Percentiles rank a stretch among this genome's conserved stretches.
Conservation (phyloP, 2,888 invertebrate species). For the Campoplex nolae region DNA sequence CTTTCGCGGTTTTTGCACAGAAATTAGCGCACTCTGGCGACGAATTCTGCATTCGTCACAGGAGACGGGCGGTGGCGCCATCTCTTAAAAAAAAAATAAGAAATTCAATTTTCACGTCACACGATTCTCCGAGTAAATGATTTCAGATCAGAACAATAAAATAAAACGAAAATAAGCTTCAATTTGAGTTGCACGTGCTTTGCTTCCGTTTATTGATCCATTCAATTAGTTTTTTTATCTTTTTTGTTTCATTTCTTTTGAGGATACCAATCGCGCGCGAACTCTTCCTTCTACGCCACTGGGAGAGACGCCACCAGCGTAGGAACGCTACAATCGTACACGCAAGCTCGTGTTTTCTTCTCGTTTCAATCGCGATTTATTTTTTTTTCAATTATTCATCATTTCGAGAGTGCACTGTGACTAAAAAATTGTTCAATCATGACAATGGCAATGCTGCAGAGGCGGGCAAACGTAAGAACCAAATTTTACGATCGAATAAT, state of each 20-base stretch:
- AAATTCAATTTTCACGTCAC: neutral
- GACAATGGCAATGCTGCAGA: slow-evolving; percentile 90
- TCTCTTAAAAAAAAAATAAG: neutral
- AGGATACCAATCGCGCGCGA: neutral
- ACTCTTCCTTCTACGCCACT: neutral
- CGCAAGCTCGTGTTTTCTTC: neutral
- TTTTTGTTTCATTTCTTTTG: neutral
- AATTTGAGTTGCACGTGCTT: neutral
- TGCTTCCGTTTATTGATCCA: neutral
- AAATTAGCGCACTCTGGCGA: too few species aligned
- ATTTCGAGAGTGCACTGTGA: neutral
- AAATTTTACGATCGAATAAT: slow-evolving; percentile 21
- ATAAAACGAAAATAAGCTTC: neutral
- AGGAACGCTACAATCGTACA: neutral
- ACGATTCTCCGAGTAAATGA: neutral
- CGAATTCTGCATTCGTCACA: too few species aligned
- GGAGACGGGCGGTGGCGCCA: neutral
- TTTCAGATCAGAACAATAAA: neutral
- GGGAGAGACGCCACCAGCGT: neutral
- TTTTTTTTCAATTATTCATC: neutral
- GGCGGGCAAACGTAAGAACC: slow-evolving; percentile 90
- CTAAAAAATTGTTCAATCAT: slow-evolving; percentile 74
- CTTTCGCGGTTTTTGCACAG: too few species aligned
- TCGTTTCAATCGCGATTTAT: neutral
- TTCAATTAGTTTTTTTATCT: neutral